phyloP scores from a whole-genome alignment of 2,113 vertebrate genomes.

The Mesitornis unicolor region DNA sequence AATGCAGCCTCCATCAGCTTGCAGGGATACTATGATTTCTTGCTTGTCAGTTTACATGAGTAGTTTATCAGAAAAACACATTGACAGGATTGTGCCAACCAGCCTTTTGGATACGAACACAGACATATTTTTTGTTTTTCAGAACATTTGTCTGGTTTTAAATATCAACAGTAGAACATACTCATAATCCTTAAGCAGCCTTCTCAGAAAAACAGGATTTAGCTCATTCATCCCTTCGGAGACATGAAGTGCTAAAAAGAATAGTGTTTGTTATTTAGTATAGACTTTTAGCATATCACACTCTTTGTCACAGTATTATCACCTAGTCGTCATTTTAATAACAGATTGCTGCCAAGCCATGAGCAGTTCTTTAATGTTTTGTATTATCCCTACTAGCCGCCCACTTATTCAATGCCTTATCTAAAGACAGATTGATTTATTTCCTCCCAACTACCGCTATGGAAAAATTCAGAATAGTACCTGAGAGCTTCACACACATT shows the following conservation, averaged over 20 bases:
- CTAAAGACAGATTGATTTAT: background rate
- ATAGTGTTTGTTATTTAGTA: background rate
- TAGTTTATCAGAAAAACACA: background rate
- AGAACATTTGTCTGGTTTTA: background rate
- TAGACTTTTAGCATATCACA: background rate
- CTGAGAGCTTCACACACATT: background rate
- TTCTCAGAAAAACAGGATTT: background rate
- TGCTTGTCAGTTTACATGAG: background rate
- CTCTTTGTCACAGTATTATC: background rate
- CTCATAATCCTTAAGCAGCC: background rate
- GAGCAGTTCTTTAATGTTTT: background rate
- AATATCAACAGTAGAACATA: background rate
- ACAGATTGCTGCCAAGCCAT: background rate
- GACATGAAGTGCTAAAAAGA: background rate
- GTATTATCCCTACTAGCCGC: background rate
- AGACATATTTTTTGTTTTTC: background rate
- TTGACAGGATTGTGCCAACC: background rate
- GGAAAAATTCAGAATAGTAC: background rate
- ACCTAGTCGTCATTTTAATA: background rate
- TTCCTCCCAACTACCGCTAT: background rate
- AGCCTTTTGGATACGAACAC: background rate
- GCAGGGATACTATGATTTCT: background rate
- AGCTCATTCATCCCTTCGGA: background rate
- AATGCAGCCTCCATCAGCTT: background rate
- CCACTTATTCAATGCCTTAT: background rate